A percentile compares a stretch with the other conserved stretches of the same genome.
phyloP scores from a whole-genome alignment of 2,113 vertebrate species.

The Oreocharis arfaki region DNA sequence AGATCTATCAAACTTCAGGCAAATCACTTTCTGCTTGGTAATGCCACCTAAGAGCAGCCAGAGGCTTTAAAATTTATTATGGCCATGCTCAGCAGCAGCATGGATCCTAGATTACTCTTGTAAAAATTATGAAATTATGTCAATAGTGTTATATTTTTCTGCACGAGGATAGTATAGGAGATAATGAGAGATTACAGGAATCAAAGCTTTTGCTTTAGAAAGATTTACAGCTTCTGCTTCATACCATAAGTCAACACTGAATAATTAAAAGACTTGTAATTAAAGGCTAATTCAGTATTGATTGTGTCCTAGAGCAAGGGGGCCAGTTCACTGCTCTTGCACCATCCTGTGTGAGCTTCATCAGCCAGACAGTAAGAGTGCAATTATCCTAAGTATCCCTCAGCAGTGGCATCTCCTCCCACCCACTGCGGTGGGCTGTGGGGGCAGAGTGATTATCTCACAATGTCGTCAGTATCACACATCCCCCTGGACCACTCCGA shows the following conservation, averaged over 20 bases:
- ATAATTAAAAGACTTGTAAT: constrained; percentile 79
- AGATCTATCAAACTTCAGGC: constrained; percentile 14
- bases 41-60: background rate
- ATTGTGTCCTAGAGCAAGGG: constrained; percentile 65
- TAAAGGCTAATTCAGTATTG: constrained; percentile 78
- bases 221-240: constrained; percentile 54
- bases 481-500: background rate
- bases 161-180: background rate
- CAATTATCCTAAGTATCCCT: constrained; percentile 15
- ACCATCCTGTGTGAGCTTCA: background rate
- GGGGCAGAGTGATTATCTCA: background rate
- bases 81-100: background rate
- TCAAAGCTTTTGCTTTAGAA: constrained; percentile 2
- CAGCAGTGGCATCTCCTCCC: background rate
- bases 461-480: background rate
- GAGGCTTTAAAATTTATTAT: constrained; percentile 35
- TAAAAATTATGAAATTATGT: constrained; percentile 33
- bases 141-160: constrained; percentile 21
- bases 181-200: background rate
- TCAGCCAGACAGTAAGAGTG: background rate
- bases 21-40: constrained; percentile 17
- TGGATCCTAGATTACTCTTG: constrained; percentile 4
- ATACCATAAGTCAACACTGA: constrained; percentile 69
- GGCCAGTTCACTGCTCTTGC: background rate
- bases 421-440: background rate